Evolutionary conservation across 2,797 vertebrate species (phyloP), one percentile per base, ranked within the genome.

Genomic region (Dromococcyx pavoninus): DNA sequence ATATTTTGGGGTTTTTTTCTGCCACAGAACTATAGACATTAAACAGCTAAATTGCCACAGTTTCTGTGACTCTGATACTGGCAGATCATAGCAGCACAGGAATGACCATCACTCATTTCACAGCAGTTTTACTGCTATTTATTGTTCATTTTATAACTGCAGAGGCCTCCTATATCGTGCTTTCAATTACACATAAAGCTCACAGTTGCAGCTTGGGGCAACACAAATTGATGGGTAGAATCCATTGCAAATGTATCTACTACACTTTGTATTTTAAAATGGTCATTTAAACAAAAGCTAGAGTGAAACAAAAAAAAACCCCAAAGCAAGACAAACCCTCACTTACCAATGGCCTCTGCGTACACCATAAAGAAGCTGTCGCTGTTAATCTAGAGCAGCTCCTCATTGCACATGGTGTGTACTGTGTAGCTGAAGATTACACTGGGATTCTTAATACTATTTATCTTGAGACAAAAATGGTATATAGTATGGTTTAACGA

Each of bases 11-110:
- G 3, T 2, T 4, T 35, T 35, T 75, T 78, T 23, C 19, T 51
- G 21, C 17, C 10, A 4, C 0, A 1, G 5, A 28, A 17, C 12
- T 60, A 24, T 2, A 61, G 37, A 33, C 1, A 3, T 54, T 16
- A 30, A 80, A 65, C 80, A 70, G 30, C 18, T 50, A 1, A 1
- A 46, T 30, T 51, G 17, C 48, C 89, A 64, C 5, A 78, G 48
- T 27, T 71, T 84, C 66, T 7, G 0, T 27, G n/a, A 13, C 28
- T 17, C 46, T 48, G 48, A 51, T 51, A 39, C 18, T 0, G 2
- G 80, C 11, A 62, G 53, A 64, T 32, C 64, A 48, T 16, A 41
- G 25, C 8, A 71, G 51, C 35, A 44, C 18, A 28, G 21, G 35
- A 43, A 28, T 62, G 39, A 37, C 13, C 25, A 56, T 10, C 44